These are phyloP conservation scores for Tenodera sinensis DNA, from an alignment of 2,888 invertebrate genomes.

Conservation along the genomic window DNA sequence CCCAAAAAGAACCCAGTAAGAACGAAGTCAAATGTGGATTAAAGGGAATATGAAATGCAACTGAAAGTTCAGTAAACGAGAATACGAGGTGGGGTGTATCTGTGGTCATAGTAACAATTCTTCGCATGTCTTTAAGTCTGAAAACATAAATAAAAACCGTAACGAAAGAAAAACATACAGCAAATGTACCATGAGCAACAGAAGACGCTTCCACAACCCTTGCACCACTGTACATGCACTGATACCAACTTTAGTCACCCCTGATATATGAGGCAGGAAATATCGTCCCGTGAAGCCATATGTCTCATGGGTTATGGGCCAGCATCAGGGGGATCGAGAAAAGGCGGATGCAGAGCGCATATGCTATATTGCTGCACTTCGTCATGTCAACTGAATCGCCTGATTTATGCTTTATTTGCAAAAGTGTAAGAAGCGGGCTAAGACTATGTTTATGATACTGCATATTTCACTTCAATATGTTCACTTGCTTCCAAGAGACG, in stretches of 20 bases:
- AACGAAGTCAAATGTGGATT: too few species aligned
- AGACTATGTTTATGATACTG: not conserved
- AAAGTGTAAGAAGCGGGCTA: not conserved
- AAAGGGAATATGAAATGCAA: too few species aligned
- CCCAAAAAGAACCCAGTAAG: too few species aligned
- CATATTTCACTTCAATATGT: not conserved
- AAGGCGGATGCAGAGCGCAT: not conserved
- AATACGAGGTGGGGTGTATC: too few species aligned
- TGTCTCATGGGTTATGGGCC: not conserved
- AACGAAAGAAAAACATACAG: too few species aligned
- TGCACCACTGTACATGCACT: not conserved
- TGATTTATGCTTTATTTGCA: not conserved
- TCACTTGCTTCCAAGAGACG: too few species aligned
- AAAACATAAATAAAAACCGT: too few species aligned
- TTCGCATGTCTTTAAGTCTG: too few species aligned
- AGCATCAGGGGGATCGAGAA: not conserved
- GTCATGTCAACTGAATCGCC: not conserved
- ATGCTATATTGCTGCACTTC: not conserved
- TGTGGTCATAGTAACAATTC: too few species aligned
- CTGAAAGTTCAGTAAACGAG: too few species aligned
- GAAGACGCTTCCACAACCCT: too few species aligned
- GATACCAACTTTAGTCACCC: not conserved
- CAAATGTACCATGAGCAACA: too few species aligned
- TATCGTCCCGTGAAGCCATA: not conserved
- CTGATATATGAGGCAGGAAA: not conserved